Evolutionary conservation across 2,113 vertebrate species (phyloP).

Genomic region (Rhinoderma darwinii): DNA sequence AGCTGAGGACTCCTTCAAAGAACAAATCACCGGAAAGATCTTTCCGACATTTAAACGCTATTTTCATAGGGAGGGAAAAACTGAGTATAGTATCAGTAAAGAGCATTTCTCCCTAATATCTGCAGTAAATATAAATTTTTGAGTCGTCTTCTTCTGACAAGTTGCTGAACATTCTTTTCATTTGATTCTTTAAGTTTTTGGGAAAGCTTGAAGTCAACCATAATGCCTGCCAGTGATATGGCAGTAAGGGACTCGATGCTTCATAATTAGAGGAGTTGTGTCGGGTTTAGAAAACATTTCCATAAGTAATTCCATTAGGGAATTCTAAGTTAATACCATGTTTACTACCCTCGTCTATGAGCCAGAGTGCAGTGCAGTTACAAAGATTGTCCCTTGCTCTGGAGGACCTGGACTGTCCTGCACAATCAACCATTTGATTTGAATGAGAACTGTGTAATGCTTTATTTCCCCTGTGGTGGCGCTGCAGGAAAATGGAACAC

Average conservation of each 20-base stretch:
- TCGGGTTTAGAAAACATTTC: no score
- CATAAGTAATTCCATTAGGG: no score
- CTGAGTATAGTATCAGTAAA: conserved; percentile 28
- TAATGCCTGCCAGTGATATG: background rate
- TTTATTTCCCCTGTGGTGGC: no score
- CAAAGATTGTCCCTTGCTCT: no score
- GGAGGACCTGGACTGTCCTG: no score
- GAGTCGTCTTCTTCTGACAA: background rate
- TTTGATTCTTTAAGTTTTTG: background rate
- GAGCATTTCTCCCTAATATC: background rate
- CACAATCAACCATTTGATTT: no score
- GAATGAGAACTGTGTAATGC: no score
- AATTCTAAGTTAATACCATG: no score
- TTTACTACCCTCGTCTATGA: no score
- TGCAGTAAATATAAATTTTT: background rate
- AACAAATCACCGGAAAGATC: conserved; percentile 49
- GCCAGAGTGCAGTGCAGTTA: no score
- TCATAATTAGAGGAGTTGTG: no score
- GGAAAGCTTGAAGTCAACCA: background rate
- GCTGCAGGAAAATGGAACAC: no score
- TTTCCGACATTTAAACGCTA: conserved; percentile 33
- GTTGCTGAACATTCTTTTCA: background rate
- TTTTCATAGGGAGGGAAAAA: conserved; percentile 10
- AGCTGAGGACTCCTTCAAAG: conserved; percentile 13
- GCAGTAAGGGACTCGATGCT: background rate